These are phyloP conservation scores for Drosophila sp. DNA, from an alignment of 1,140 invertebrate species.

Conservation along the genomic window DNA sequence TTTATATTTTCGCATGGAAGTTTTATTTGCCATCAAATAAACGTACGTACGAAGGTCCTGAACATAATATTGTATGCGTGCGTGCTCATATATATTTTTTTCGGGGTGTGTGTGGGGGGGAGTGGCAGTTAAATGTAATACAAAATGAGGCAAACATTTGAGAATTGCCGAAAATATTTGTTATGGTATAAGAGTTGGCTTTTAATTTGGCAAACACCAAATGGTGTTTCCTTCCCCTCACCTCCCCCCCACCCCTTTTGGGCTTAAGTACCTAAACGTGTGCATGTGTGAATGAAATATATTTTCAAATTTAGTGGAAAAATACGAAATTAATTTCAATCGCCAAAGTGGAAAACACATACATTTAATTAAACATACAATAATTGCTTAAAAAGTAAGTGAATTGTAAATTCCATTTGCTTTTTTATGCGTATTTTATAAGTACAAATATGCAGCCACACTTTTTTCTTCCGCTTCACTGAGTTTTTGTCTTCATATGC, in stretches of 20 bases:
- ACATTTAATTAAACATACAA: conserved; percentile 12
- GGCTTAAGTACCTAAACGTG: conserved; percentile 52
- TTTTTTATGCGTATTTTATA: background rate
- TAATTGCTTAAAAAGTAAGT: background rate
- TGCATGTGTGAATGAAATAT: conserved; percentile 30
- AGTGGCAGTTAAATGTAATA: conserved; percentile 40
- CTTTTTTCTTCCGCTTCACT: background rate
- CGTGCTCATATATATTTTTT: conserved; percentile 32
- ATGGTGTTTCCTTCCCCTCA: conserved; percentile 7
- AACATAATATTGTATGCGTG: conserved; percentile 52
- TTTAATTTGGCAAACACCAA: conserved; percentile 59
- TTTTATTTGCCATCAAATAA: conserved; percentile 68
- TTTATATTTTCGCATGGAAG: conserved; percentile 47
- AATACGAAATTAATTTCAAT: conserved; percentile 10
- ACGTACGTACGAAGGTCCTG: conserved; percentile 26
- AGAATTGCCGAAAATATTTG: conserved; percentile 56
- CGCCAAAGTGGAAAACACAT: background rate
- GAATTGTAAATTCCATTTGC: background rate
- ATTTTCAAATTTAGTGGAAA: background rate
- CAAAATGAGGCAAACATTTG: conserved; percentile 22
- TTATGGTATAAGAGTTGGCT: conserved; percentile 29
- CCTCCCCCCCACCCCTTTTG: background rate
- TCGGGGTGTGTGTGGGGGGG: background rate
- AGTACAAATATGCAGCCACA: background rate
- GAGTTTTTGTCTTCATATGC: background rate